These are phyloP conservation scores for Smittia sp. DNA, from an alignment of 2,888 invertebrate genomes.

Conservation along the genomic window DNA sequence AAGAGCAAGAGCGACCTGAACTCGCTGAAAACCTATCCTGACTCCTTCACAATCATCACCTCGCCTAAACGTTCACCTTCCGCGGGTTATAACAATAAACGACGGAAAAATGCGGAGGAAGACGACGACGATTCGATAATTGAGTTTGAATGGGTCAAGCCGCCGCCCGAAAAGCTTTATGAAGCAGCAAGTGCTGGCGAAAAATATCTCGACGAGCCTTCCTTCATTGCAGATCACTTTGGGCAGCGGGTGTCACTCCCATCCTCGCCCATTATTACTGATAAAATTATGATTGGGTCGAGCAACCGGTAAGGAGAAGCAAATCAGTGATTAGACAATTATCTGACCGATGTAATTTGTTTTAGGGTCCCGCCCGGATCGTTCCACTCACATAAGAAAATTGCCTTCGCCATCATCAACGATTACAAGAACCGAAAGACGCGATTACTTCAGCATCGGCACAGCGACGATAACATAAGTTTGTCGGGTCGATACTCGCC, in stretches of 20 bases:
- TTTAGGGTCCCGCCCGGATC: slow-evolving; percentile 22
- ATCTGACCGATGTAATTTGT: not conserved
- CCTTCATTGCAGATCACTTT: not conserved
- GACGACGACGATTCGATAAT: slow-evolving; percentile 34
- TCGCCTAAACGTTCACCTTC: slow-evolving; percentile 19
- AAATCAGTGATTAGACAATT: not conserved
- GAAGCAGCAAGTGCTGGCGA: slow-evolving; percentile 23
- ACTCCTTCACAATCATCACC: slow-evolving; percentile 28
- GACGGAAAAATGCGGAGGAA: slow-evolving; percentile 2
- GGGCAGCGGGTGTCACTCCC: slow-evolving; percentile 20
- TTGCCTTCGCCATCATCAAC: slow-evolving; percentile 31
- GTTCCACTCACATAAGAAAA: slow-evolving; percentile 16
- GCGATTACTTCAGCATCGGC: slow-evolving; percentile 32
- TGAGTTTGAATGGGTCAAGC: slow-evolving; percentile 31
- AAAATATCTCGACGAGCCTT: not conserved
- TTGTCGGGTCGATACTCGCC: slow-evolving; percentile 32
- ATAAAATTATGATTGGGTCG: slow-evolving; percentile 31
- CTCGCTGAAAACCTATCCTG: slow-evolving; percentile 24
- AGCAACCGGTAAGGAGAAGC: slow-evolving; percentile 10
- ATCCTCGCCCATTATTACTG: slow-evolving; percentile 25
- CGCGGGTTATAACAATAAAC: slow-evolving; percentile 21
- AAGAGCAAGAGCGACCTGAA: slow-evolving; percentile 31
- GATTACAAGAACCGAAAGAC: slow-evolving; percentile 29
- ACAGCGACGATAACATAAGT: slow-evolving; percentile 30
- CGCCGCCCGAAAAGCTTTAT: slow-evolving; percentile 18